Evolutionary conservation across 2,888 invertebrate species (phyloP), one percentile per base, ranked within the genome.

Genomic region (Notocelia uddmanniana): DNA sequence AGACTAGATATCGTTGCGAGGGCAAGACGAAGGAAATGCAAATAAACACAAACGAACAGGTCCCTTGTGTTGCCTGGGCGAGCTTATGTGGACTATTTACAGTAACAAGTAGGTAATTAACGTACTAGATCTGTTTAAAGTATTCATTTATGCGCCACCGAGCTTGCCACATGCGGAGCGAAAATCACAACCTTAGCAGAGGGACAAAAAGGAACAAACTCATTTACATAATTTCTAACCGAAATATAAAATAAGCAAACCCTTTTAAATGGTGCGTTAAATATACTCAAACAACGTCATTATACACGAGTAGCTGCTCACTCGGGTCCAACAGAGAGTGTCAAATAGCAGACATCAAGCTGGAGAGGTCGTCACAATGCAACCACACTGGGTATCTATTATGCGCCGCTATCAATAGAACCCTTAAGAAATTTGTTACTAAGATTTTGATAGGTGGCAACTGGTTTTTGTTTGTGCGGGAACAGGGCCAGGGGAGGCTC

Each of bases 401-500:
- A 82, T 84, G 73, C 75, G 69, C 68, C 75, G 75, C 79, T 75
- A 81, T 90, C 83, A 87, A 85, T 86, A 87, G 85, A 77, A 73
- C 87, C 85, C 88, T 88, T 85, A 89, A 91, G 90, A 90, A 90
- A 91, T 89, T 90, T 89, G 90, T 91, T 86, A 86, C 83, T 84
- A 87, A 85, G 83, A 85, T 80, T 88, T 84, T 86, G 88, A 90
- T 89, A 85, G 86, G 86, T 86, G 86, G 83, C 83, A 83, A 80
- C 77, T 75, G 80, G 79, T 80, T 81, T 72, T 84, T 86, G 81
- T 84, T 76, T 63, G 54, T 70, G 70, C 74, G 80, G 76, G 80
- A 77, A 76, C 77, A 59, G 73, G 69, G 63, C 68, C 75, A 66
- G 75, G 77, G 78, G 73, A 68, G 60, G 68, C 60, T 70, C 70